Evolutionary conservation across 2,888 invertebrate genomes (phyloP), one percentile per base, ranked within the genome.

Genomic region (Lasioglossum marginatum): DNA sequence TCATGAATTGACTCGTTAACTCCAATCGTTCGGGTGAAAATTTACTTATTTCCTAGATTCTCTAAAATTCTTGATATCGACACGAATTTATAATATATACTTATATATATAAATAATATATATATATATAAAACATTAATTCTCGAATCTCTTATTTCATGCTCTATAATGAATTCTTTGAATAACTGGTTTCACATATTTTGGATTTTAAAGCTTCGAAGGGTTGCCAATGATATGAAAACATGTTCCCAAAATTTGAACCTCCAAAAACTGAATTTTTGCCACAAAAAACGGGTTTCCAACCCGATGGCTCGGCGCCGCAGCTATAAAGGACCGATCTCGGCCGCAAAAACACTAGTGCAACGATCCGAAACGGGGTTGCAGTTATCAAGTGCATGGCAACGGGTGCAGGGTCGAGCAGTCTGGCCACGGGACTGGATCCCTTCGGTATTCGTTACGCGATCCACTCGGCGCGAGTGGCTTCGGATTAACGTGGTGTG

Each of bases 391-490:
- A 63, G 63, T 63, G 63, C 27, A 63, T 63, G n/a, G 31, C 71
- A 31, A 37, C 73, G 63, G 31, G 31, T 52, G 52, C 52, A 52
- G 52, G 52, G 52, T 52, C 52, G 52, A 52, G 52, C 52, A n/a
- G 52, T n/a, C 52, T 52, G 52, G 52, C 52, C n/a, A 52, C n/a
- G 52, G 63, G 66, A 75, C 4, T 12, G 52, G 63, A 27, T 60
- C 45, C 73, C 73, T 82, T 74, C n/a, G 82, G 31, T 68, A 81
- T 76, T 34, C 43, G 48, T 52, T 81, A 77, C 72, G 66, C 66
- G 81, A 37, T 73, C 27, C 73, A 45, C 40, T 68, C 68, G 19
- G 37, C 12, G 40, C 68, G 40, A 68, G 23, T n/a, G 68, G 68
- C 23, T 52, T 8, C 4, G 40, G n/a, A 68, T 68, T n/a, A 68